phyloP scores from a whole-genome alignment of 2,113 vertebrate species.

The Myiagra hebetior region DNA sequence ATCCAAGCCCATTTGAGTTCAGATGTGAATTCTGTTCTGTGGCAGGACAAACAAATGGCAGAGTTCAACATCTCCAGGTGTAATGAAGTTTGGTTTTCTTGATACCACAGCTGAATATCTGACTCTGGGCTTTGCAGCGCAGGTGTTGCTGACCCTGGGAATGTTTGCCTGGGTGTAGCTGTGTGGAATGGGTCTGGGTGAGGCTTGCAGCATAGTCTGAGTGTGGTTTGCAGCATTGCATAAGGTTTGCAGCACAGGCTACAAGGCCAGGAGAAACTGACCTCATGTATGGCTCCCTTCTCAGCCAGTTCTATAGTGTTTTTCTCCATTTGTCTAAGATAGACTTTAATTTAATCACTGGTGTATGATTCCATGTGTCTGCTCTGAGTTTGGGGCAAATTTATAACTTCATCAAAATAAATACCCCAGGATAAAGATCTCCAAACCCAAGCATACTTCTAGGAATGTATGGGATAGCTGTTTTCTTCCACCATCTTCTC shows the following conservation, averaged over 20 bases:
- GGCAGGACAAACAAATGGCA: not conserved
- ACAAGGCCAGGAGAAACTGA: not conserved
- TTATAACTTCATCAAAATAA: not conserved
- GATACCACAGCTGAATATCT: not conserved
- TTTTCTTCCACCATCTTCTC: not conserved
- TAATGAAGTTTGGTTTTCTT: not conserved
- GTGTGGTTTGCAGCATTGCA: not conserved
- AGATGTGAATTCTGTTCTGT: not conserved
- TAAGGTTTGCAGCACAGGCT: not conserved
- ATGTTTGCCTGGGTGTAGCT: not conserved
- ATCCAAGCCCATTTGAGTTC: not conserved
- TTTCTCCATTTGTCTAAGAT: not conserved
- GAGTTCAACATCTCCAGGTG: not conserved
- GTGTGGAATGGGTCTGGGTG: not conserved
- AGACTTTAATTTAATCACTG: not conserved
- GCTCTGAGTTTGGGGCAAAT: not conserved
- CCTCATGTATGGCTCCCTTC: not conserved
- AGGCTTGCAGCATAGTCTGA: not conserved
- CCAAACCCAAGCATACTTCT: not conserved
- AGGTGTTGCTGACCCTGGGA: not conserved
- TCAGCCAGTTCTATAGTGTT: not conserved
- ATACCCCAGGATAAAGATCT: not conserved
- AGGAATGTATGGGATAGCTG: not conserved
- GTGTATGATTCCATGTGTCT: not conserved
- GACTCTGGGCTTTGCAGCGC: not conserved